These are phyloP conservation scores for Drosophila arawakana DNA, from an alignment of 1,140 invertebrate genomes.

Conservation along the genomic window DNA sequence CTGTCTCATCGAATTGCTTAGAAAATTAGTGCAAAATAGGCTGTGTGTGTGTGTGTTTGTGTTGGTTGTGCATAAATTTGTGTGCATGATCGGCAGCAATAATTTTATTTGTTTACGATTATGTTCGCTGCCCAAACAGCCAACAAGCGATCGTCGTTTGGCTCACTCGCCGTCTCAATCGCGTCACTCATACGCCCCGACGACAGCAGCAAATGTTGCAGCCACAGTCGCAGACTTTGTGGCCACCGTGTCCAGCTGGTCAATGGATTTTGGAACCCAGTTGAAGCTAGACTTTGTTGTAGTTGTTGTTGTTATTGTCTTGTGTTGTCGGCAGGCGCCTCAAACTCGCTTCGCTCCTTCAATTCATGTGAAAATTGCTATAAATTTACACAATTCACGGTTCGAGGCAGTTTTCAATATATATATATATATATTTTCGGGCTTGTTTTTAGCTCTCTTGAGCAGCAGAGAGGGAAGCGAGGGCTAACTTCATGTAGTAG, in stretches of 20 bases:
- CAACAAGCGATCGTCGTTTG: slow-evolving; percentile 59
- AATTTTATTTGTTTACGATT: slow-evolving; percentile 84
- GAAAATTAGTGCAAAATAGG: slow-evolving; percentile 78
- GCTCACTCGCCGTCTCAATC: slow-evolving; percentile 40
- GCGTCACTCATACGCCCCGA: slow-evolving; percentile 82
- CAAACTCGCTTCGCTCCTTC: slow-evolving; percentile 58
- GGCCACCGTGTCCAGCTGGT: slow-evolving; percentile 41
- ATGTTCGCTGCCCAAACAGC: slow-evolving; percentile 79
- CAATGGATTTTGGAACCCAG: slow-evolving; percentile 20
- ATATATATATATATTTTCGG: neutral
- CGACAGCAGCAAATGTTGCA: slow-evolving; percentile 53
- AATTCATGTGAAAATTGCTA: slow-evolving; percentile 80
- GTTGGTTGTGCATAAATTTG: slow-evolving; percentile 73
- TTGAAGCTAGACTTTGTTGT: neutral
- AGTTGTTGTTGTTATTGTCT: slow-evolving; percentile 8
- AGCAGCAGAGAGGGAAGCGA: neutral
- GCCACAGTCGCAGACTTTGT: slow-evolving; percentile 54
- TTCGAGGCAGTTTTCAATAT: slow-evolving; percentile 16
- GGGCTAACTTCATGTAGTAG: slow-evolving; percentile 36
- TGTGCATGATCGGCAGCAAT: slow-evolving; percentile 83
- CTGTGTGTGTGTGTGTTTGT: slow-evolving; percentile 33
- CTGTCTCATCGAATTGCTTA: slow-evolving; percentile 49
- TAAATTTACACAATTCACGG: slow-evolving; percentile 65
- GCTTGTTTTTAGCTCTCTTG: slow-evolving; percentile 28
- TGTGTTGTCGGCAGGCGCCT: slow-evolving; percentile 68